phyloP scores from a whole-genome alignment of 1,140 invertebrate genomes.

The Cyclargus thomasi region DNA sequence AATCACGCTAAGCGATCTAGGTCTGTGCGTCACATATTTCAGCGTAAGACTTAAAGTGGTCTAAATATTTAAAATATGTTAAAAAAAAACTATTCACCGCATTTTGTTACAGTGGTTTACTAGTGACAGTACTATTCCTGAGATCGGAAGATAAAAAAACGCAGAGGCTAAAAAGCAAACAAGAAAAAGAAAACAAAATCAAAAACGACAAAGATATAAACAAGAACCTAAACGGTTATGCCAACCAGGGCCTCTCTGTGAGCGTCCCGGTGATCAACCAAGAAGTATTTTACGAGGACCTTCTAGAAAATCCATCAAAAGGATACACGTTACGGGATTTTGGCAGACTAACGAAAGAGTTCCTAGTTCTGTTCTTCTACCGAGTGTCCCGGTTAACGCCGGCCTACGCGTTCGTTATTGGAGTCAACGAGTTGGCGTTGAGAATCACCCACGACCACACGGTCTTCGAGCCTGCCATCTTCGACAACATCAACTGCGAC shows the following conservation, averaged over 20 bases:
- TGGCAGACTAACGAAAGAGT: constrained; percentile 45
- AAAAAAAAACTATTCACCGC: background rate
- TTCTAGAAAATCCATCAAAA: constrained; percentile 48
- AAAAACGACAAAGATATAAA: constrained; percentile 46
- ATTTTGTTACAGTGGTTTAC: constrained; percentile 79
- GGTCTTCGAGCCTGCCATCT: constrained; percentile 84
- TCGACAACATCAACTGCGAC: constrained; percentile 84
- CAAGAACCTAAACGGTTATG: constrained; percentile 58
- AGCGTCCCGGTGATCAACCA: constrained; percentile 58
- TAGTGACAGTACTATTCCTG: constrained; percentile 85
- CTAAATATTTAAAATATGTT: too few species aligned
- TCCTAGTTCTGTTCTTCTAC: constrained; percentile 56
- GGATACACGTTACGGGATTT: constrained; percentile 45
- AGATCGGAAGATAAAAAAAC: constrained; percentile 75
- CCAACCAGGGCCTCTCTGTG: constrained; percentile 56
- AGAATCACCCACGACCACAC: constrained; percentile 80
- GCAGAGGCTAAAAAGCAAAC: constrained; percentile 32
- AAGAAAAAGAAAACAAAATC: constrained; percentile 16
- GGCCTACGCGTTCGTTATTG: constrained; percentile 86
- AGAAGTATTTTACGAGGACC: constrained; percentile 60
- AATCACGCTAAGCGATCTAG: too few species aligned
- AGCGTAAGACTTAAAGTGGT: too few species aligned
- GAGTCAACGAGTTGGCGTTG: constrained; percentile 82
- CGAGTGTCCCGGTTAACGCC: constrained; percentile 82
- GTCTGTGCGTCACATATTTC: too few species aligned